Evolutionary conservation across 2,113 vertebrate genomes (phyloP).

Genomic region (Paramormyrops kingsleyae): DNA sequence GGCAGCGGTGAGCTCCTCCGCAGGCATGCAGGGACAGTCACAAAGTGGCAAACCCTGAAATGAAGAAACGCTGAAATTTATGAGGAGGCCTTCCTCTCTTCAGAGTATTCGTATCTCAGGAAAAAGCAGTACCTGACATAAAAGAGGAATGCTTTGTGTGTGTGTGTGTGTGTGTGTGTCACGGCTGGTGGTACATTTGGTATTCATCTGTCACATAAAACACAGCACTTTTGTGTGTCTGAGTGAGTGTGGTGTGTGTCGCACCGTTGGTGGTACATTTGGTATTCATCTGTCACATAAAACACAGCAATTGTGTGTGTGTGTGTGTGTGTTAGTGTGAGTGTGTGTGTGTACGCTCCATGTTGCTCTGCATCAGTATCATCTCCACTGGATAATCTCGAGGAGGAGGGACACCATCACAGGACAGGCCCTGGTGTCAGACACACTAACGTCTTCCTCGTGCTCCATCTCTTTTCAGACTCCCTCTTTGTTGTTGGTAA

Average conservation of each 20-base stretch:
- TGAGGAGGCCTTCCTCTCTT: constrained; percentile 54
- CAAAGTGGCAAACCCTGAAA: constrained; percentile 59
- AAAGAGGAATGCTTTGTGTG: not conserved
- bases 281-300: not conserved
- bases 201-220: constrained; percentile 5
- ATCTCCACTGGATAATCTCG: not conserved
- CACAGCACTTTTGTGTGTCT: not conserved
- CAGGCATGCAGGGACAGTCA: constrained; percentile 50
- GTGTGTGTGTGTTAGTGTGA: not conserved
- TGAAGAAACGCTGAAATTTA: constrained; percentile 54
- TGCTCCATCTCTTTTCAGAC: not conserved
- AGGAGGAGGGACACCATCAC: not conserved
- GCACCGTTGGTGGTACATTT: constrained; percentile 6
- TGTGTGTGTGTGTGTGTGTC: not conserved
- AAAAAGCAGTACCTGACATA: not conserved
- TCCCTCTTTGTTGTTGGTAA: not conserved
- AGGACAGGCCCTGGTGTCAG: not conserved
- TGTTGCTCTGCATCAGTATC: constrained; percentile 1
- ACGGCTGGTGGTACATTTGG: constrained; percentile 12
- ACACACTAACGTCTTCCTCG: not conserved
- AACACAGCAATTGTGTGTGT: not conserved
- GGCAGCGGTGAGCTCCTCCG: constrained; percentile 41
- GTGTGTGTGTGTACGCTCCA: not conserved
- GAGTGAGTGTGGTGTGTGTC: not conserved
- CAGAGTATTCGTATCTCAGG: constrained; percentile 37